Evolutionary conservation across 1,140 invertebrate species (phyloP).

Genomic region (Drosophila busckii): DNA sequence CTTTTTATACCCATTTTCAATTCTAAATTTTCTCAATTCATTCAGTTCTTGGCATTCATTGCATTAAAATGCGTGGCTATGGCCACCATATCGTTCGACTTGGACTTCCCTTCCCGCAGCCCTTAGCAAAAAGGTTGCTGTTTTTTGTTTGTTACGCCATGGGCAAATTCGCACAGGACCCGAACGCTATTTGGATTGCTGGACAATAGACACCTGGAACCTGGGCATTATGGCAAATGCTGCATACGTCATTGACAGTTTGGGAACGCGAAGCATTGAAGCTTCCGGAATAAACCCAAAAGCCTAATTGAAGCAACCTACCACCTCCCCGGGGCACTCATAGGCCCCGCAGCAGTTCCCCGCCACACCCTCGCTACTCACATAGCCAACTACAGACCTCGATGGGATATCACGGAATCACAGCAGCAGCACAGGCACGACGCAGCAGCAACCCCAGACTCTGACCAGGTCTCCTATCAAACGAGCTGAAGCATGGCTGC

Average conservation of each 20-base stretch:
- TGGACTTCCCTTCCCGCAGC: too few relatives aligned
- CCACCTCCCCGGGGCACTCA: slow-evolving; percentile 43
- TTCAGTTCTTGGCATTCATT: too few relatives aligned
- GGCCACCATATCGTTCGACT: too few relatives aligned
- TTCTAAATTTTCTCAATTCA: too few relatives aligned
- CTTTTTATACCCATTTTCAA: too few relatives aligned
- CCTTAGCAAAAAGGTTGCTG: too few relatives aligned
- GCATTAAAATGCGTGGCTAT: too few relatives aligned
- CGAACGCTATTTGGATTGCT: slow-evolving; percentile 66
- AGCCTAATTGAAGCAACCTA: slow-evolving; percentile 63
- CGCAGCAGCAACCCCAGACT: slow-evolving; percentile 8
- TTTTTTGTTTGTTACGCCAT: slow-evolving; percentile 45
- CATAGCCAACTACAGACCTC: not conserved
- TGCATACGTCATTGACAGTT: slow-evolving; percentile 63
- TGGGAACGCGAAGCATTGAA: slow-evolving; percentile 49
- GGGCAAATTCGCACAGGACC: slow-evolving; percentile 64
- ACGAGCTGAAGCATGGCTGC: too few relatives aligned
- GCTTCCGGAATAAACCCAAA: slow-evolving; percentile 41
- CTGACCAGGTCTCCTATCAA: slow-evolving; percentile 23
- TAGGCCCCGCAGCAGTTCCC: slow-evolving; percentile 3
- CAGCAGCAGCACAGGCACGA: slow-evolving; percentile 18
- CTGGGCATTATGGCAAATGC: slow-evolving; percentile 65
- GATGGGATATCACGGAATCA: slow-evolving; percentile 29
- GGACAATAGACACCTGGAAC: slow-evolving; percentile 63
- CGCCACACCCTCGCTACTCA: too few relatives aligned